Evolutionary conservation across 1,140 invertebrate species (phyloP).

Genomic region (Belonocnema kinseyi): DNA sequence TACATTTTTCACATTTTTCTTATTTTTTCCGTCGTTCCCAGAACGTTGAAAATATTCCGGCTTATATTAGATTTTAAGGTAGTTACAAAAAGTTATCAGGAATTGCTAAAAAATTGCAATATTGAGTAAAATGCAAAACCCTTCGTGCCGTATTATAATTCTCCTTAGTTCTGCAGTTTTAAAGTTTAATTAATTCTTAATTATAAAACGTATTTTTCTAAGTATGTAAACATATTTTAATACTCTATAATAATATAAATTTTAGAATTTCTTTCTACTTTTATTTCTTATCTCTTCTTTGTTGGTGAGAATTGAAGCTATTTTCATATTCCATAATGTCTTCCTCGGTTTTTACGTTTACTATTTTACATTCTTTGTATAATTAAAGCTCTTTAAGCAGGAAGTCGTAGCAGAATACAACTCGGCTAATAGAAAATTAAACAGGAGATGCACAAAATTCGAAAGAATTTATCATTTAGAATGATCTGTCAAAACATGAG

Average conservation of each 20-base stretch:
- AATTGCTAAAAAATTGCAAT: no score
- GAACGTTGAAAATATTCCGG: background rate
- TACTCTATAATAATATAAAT: background rate
- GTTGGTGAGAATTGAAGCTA: slow-evolving; percentile 4
- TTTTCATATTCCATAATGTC: slow-evolving; percentile 4
- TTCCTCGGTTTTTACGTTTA: slow-evolving; percentile 17
- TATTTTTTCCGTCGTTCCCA: background rate
- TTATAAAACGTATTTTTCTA: background rate
- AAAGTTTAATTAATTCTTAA: no score
- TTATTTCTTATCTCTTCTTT: background rate
- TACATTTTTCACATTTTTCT: slow-evolving; percentile 20
- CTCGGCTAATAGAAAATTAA: slow-evolving; percentile 25
- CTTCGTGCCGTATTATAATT: no score
- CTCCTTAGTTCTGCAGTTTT: no score
- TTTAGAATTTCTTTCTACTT: background rate
- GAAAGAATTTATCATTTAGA: background rate
- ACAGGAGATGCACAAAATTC: slow-evolving; percentile 1
- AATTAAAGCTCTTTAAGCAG: background rate
- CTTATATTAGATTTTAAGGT: slow-evolving; percentile 17
- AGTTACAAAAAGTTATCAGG: background rate
- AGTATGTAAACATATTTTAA: background rate
- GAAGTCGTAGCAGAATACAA: background rate
- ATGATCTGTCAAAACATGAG: background rate
- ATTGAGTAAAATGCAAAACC: no score
- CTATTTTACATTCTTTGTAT: slow-evolving; percentile 5